phyloP scores from a whole-genome alignment of 1,140 invertebrate genomes.

The Catajapyx aquilonaris region DNA sequence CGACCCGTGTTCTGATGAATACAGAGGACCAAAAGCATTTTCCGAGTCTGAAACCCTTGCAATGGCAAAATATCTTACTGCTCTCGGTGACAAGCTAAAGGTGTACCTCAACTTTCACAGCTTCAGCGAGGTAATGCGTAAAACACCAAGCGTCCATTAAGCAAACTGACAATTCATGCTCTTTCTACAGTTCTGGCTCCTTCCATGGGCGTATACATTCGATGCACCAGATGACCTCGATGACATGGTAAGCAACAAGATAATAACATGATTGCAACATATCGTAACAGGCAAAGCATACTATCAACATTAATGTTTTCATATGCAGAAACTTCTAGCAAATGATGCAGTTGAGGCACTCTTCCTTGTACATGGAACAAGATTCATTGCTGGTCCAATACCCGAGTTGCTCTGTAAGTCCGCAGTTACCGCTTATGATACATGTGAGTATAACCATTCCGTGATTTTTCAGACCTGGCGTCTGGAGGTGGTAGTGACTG shows the following conservation, averaged over 20 bases:
- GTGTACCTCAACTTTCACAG: constrained; percentile 19
- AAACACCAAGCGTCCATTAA: background rate
- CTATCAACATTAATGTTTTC: constrained; percentile 2
- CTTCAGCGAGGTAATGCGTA: constrained; percentile 13
- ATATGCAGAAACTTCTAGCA: constrained; percentile 8
- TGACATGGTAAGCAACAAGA: constrained; percentile 14
- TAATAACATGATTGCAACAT: constrained; percentile 2
- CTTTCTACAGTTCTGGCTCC: constrained; percentile 13
- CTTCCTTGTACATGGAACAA: constrained; percentile 10
- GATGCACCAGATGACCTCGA: constrained; percentile 16
- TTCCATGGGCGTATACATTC: constrained; percentile 20
- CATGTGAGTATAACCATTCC: too few species aligned
- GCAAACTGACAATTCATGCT: background rate
- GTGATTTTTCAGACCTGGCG: constrained; percentile 11
- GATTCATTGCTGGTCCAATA: constrained; percentile 14
- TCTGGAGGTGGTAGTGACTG: constrained; percentile 28
- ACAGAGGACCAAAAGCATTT: constrained; percentile 26
- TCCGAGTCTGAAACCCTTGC: constrained; percentile 30
- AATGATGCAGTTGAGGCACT: constrained; percentile 8
- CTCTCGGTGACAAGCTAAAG: constrained; percentile 7
- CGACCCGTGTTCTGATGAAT: constrained; percentile 30
- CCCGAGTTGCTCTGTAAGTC: constrained; percentile 17
- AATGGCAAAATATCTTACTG: constrained; percentile 7
- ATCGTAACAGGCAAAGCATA: background rate
- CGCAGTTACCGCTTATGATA: too few species aligned